These are phyloP conservation scores for Cricetomys ansorgei DNA, from an alignment of 2,113 vertebrate species.

Conservation along the genomic window DNA sequence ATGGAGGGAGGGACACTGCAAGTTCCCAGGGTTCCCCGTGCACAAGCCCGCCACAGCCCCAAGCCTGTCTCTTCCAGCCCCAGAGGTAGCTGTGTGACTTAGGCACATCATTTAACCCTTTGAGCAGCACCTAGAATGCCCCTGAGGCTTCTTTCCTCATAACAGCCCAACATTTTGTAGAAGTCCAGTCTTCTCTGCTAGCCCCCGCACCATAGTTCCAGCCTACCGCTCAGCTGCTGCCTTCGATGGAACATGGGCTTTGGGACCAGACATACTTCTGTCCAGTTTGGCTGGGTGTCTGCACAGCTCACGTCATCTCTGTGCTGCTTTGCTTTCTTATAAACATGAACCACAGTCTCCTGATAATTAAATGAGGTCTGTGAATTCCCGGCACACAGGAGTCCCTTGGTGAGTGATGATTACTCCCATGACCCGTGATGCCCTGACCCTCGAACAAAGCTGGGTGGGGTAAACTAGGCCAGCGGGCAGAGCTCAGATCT, in stretches of 20 bases:
- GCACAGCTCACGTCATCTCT: neutral
- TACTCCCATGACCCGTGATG: neutral
- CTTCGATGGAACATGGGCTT: neutral
- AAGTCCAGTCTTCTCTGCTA: neutral
- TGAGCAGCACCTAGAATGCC: accelerated
- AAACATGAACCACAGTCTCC: neutral
- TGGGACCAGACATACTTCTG: neutral
- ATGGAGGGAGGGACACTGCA: neutral
- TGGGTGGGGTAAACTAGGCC: neutral
- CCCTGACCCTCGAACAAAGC: too few species aligned
- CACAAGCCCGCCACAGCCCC: neutral
- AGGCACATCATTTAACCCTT: neutral
- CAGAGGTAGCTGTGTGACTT: accelerated
- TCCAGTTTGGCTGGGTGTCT: neutral
- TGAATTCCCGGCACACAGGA: neutral
- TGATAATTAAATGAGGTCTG: neutral
- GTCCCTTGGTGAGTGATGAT: neutral
- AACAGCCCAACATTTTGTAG: accelerated
- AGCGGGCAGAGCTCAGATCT: neutral
- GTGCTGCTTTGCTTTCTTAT: neutral
- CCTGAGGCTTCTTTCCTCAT: neutral
- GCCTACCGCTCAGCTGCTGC: neutral
- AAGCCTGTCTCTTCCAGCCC: neutral
- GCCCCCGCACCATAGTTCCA: too few species aligned
- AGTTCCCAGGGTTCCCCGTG: neutral